Evolutionary conservation across 2,888 invertebrate genomes (phyloP).

Genomic region (Ormyrus pomaceus): DNA sequence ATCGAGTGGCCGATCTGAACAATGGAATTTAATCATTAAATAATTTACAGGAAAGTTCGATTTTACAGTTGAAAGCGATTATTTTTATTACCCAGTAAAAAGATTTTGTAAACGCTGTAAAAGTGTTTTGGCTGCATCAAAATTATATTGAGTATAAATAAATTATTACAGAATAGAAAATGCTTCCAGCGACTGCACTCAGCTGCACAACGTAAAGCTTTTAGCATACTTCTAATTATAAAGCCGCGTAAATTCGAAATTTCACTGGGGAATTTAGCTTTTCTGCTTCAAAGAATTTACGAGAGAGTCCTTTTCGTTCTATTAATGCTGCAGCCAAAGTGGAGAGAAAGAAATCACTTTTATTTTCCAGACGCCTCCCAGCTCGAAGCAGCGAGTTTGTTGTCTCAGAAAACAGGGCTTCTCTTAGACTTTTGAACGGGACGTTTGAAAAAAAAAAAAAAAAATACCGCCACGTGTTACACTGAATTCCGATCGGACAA

Average conservation of each 20-base stretch:
- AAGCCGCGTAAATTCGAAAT: not conserved
- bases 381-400: not conserved
- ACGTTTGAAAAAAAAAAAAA: not conserved
- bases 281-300: not conserved
- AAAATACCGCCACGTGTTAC: not conserved
- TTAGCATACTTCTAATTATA: not conserved
- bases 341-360: slow-evolving; percentile 9
- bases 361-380: slow-evolving; percentile 1
- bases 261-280: not conserved
- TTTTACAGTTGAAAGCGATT: too few relatives aligned
- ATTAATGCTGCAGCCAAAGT: too few relatives aligned
- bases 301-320: not conserved
- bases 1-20: too few relatives aligned
- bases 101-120: too few relatives aligned
- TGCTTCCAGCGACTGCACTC: too few relatives aligned
- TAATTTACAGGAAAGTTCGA: too few relatives aligned
- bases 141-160: too few relatives aligned
- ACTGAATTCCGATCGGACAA: not conserved
- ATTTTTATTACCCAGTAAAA: too few relatives aligned
- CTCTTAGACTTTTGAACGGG: not conserved
- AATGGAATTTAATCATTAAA: too few relatives aligned
- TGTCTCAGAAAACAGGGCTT: slow-evolving; percentile 29
- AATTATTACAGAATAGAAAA: too few relatives aligned
- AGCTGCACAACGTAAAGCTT: not conserved
- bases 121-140: too few relatives aligned